phyloP scores from a whole-genome alignment of 2,888 invertebrate species.

The Lepidocyrtinus sp. region DNA sequence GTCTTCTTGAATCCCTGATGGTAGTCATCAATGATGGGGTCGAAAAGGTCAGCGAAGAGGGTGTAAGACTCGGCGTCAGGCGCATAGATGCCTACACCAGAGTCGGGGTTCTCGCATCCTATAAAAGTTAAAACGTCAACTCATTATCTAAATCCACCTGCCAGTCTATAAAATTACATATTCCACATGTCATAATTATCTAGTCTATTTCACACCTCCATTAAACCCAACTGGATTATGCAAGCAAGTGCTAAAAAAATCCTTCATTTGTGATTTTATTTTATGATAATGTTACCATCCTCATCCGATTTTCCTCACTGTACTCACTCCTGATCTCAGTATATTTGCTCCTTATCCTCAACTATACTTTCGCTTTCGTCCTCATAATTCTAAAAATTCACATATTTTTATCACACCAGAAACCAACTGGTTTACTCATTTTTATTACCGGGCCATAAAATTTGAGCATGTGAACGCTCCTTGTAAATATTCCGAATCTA shows the following conservation, averaged over 20 bases:
- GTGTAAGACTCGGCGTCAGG: slow-evolving; percentile 97
- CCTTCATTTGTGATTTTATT: background rate
- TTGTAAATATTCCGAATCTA: slow-evolving; percentile 15
- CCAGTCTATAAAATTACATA: background rate
- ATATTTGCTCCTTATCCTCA: slow-evolving; percentile 2
- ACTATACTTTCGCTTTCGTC: slow-evolving; percentile 7
- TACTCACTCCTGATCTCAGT: background rate
- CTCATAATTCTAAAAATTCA: background rate
- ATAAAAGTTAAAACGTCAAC: slow-evolving; percentile 49
- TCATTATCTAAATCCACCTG: background rate
- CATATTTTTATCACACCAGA: background rate
- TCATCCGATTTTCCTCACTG: too few species aligned
- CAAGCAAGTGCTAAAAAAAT: background rate
- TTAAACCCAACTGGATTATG: background rate
- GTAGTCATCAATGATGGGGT: slow-evolving; percentile 98
- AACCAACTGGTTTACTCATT: background rate
- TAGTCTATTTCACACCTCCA: background rate
- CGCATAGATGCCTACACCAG: slow-evolving; percentile 97
- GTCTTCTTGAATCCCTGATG: slow-evolving; percentile 95
- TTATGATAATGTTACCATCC: background rate
- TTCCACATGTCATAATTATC: slow-evolving; percentile 4
- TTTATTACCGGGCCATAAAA: slow-evolving; percentile 3
- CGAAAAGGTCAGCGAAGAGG: slow-evolving; percentile 92
- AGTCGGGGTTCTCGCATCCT: slow-evolving; percentile 96
- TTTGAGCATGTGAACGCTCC: background rate